phyloP scores from a whole-genome alignment of 2,888 invertebrate species.

The Eupithecia subfuscata region DNA sequence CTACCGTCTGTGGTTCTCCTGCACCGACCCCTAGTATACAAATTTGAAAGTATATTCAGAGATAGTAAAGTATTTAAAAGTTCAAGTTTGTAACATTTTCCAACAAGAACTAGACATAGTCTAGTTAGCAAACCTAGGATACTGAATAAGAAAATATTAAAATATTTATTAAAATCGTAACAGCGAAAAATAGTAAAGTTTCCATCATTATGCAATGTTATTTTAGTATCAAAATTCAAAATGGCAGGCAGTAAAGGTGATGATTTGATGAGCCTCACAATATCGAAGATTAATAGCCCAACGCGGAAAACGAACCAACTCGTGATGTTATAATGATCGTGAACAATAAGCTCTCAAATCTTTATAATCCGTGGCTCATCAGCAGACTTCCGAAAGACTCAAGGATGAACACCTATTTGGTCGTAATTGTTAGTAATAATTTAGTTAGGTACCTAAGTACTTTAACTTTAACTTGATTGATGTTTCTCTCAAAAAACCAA shows the following conservation, averaged over 20 bases:
- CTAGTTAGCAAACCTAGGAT: neutral
- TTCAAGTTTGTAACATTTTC: neutral
- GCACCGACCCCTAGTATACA: neutral
- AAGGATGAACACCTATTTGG: slow-evolving; percentile 60
- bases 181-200: neutral
- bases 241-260: slow-evolving; percentile 38
- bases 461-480: no score
- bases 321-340: slow-evolving; percentile 75
- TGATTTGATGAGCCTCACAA: slow-evolving; percentile 49
- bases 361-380: slow-evolving; percentile 54
- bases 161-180: neutral
- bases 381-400: slow-evolving; percentile 78
- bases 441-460: neutral
- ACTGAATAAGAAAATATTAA: neutral
- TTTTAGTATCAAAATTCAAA: slow-evolving; percentile 30
- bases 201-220: neutral
- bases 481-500: neutral
- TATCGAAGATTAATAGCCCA: slow-evolving; percentile 67
- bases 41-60: no score
- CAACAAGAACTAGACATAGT: neutral
- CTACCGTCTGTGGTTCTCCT: neutral
- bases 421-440: slow-evolving; percentile 35
- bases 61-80: no score
- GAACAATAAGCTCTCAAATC: slow-evolving; percentile 69
- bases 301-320: slow-evolving; percentile 71